A percentile compares a stretch with the other conserved stretches of the same genome.
Evolutionary conservation across 2,113 vertebrate species (phyloP).

Genomic region (Recurvirostra avosetta): DNA sequence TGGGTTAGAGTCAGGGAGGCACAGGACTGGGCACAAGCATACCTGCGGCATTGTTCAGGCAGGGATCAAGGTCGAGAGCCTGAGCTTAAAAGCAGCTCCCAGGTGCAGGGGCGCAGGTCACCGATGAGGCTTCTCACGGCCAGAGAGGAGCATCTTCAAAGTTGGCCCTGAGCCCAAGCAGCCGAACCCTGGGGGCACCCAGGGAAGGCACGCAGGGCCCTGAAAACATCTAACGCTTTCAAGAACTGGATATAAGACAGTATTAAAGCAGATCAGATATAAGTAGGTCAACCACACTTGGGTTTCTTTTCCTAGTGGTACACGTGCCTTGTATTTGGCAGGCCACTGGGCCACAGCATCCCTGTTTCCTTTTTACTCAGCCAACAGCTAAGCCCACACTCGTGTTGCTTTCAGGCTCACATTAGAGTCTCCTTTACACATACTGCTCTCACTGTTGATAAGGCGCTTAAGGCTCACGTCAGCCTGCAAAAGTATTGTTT

Average conservation of each 20-base stretch:
- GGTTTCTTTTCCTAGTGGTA: background rate
- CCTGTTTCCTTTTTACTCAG: background rate
- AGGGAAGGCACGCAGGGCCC: background rate
- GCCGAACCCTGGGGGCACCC: background rate
- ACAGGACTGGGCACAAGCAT: background rate
- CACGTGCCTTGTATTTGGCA: background rate
- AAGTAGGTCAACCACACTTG: background rate
- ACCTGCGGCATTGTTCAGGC: background rate
- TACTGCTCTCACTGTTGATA: background rate
- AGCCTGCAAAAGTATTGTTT: background rate
- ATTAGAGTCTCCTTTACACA: background rate
- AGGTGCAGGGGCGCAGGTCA: fast-evolving
- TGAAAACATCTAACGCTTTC: background rate
- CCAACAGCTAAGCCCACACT: background rate
- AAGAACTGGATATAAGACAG: background rate
- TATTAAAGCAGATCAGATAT: background rate
- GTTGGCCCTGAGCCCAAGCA: background rate
- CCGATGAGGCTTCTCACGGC: background rate
- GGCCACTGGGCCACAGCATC: background rate
- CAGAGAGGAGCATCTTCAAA: background rate
- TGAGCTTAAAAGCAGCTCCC: background rate
- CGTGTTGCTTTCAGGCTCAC: background rate
- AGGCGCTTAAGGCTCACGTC: background rate
- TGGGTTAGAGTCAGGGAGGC: fast-evolving
- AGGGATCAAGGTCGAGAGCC: background rate